Conservation (phyloP, 2,113 vertebrate species). For the Atlantisia rogersi region DNA sequence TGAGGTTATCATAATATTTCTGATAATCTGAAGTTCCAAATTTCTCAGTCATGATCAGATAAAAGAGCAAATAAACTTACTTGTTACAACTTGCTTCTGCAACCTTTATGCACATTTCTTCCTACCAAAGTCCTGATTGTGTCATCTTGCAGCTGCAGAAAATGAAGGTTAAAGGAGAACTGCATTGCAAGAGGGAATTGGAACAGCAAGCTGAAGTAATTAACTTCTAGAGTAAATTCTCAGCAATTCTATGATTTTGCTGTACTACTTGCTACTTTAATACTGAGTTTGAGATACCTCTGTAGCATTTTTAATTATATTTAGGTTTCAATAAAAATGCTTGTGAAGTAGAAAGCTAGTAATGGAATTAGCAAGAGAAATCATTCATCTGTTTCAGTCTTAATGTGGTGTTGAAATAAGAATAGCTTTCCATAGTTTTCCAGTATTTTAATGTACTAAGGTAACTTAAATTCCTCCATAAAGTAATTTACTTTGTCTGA, state of each 20-base stretch:
- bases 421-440: constrained; percentile 15
- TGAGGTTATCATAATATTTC: not conserved
- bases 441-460: not conserved
- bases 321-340: not conserved
- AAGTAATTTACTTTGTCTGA: not conserved
- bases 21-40: not conserved
- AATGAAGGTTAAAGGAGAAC: not conserved
- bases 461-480: not conserved
- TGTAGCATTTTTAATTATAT: not conserved
- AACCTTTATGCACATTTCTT: not conserved
- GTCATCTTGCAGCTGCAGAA: not conserved
- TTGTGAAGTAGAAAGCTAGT: not conserved
- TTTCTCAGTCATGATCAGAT: not conserved
- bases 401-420: not conserved
- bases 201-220: constrained; percentile 13
- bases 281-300: not conserved
- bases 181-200: not conserved
- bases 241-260: not conserved
- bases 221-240: not conserved
- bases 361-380: constrained; percentile 67
- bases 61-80: not conserved
- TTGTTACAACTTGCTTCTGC: not conserved
- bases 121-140: not conserved
- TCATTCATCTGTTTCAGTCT: constrained; percentile 45
- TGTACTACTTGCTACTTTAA: not conserved